These are phyloP conservation scores for Protonibea diacanthus DNA, from an alignment of 2,797 vertebrate genomes.

Conservation along the genomic window DNA sequence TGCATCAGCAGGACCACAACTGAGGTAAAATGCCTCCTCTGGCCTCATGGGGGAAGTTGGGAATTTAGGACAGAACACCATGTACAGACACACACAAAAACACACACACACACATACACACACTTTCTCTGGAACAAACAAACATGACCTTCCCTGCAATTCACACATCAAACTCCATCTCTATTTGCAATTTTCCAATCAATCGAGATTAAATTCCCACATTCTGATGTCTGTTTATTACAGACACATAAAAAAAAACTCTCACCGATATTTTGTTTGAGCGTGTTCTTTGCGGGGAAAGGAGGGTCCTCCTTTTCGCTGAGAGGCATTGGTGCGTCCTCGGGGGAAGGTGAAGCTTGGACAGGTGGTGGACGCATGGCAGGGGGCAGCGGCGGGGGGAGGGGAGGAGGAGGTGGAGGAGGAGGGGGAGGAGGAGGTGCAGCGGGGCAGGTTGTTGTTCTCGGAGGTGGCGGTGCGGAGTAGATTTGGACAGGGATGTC, in stretches of 20 bases:
- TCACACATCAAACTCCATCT: constrained; percentile 19
- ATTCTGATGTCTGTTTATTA: background rate
- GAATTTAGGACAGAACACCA: constrained; percentile 62
- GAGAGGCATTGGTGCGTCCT: constrained; percentile 79
- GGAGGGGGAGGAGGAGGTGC: constrained; percentile 10
- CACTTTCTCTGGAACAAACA: constrained; percentile 34
- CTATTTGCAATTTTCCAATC: background rate
- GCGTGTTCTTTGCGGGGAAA: constrained; percentile 75
- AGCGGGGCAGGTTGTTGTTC: constrained; percentile 11
- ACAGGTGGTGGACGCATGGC: constrained; percentile 34
- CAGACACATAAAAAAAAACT: background rate
- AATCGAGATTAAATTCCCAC: background rate
- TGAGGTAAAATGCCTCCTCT: constrained; percentile 54
- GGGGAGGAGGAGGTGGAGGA: constrained; percentile 40
- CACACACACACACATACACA: background rate
- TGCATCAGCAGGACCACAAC: constrained; percentile 51
- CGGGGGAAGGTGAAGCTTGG: constrained; percentile 27
- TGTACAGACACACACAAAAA: background rate
- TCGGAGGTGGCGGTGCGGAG: constrained; percentile 52
- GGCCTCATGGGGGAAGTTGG: constrained; percentile 49
- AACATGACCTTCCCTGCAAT: constrained; percentile 26
- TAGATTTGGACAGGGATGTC: constrained; percentile 84
- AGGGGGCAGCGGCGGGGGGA: constrained; percentile 42
- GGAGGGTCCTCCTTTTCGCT: constrained; percentile 66
- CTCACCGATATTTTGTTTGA: constrained; percentile 90